Base-by-base conservation (phyloP, 2,797 vertebrate genomes). In the Sternarchorhynchus goeldii region DNA sequence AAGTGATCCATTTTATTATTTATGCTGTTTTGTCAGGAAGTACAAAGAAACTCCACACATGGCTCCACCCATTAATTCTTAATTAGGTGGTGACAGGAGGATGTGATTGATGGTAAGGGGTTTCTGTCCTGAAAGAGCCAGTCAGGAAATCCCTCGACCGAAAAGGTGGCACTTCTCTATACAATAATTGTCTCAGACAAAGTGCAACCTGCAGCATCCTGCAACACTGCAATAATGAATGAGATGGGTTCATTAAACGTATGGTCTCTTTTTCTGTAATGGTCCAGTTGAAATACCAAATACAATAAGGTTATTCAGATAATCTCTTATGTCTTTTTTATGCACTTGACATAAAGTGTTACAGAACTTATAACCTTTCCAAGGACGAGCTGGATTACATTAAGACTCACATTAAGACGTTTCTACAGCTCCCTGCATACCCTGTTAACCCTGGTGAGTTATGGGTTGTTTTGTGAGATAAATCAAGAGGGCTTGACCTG, bases 1-100 rank as follows among this genome's bases (percentile, higher is more conserved):
- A 79, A 77, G 67, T 18, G 12, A 45, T 57, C 32, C 25, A 25
- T 79, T 81, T 80, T 81, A 63, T 84, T 81, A 86, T 86, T 84
- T 17, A 85, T 83, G 66, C 39, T 58, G 62, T 73, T 84, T 75
- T 69, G 66, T 73, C 80, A 75, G 18, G 41, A 41, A 73, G 63
- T 82, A 66, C 55, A 84, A 64, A 68, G 41, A 81, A 74, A 79
- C 72, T 21, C 67, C 70, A 73, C 6, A 75, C 78, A 75, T 57
- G 29, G 18, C 29, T 73, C 31, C 50, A 50, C 41, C 12, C 76
- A 77, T 84, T 60, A 79, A 79, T 60, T 65, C 39, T 81, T 77
- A 65, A 84, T 82, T 32, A 62, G 29, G 57, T 50, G 6, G 25
- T 2, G 17, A 65, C 53, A 34, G 25, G 45, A 41, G 25, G 10